Base-by-base conservation (phyloP, 2,888 invertebrate genomes). In the Torymus auratus region DNA sequence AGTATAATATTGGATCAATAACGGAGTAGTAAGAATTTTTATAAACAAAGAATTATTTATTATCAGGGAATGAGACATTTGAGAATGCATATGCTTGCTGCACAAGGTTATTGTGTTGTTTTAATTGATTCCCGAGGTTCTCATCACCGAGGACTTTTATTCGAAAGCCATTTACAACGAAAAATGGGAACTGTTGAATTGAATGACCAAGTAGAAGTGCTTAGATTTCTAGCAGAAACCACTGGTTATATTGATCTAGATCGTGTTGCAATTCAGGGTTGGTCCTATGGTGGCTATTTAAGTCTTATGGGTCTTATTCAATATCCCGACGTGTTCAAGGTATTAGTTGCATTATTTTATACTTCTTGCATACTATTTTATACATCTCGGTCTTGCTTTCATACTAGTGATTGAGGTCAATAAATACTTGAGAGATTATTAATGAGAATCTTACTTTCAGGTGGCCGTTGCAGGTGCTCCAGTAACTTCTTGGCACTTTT, bases 201-300 rank as follows among this genome's bases (percentile, higher is more conserved):
- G 69, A 95, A 95, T 60, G 99, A 99, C 91, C 99, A 99, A 93
- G 96, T 98, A 2, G 98, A 99, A 92, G 98, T 98, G 0, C 91
- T 99, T 69, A 94, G 95, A 85, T 96, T 96, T 94, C 91, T 99
- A 78, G 95, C 97, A 0, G 95, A 96, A 83, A 95, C 95, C 83
- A 93, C 96, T 3, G 96, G 95, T 62, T 97, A 95, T 86, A 96
- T 99, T 83, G 99, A 99, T 90, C 93, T 98, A 93, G 94, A 94
- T 85, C 93, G 99, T 67, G 95, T 99, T 14, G 99, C 97, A 0
- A 97, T 99, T 85, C 98, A 98, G 89, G 99, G 99, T 0, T 99
- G 99, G 99, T 99, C 99, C 62, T 99, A 99, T 89, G 99, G 99
- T 61, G 99, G 99, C 50, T 99, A 99, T 92, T 93, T 99, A 56